These are phyloP conservation scores for Rhynchonycteris naso DNA, from an alignment of 2,797 vertebrate species.

Conservation along the genomic window DNA sequence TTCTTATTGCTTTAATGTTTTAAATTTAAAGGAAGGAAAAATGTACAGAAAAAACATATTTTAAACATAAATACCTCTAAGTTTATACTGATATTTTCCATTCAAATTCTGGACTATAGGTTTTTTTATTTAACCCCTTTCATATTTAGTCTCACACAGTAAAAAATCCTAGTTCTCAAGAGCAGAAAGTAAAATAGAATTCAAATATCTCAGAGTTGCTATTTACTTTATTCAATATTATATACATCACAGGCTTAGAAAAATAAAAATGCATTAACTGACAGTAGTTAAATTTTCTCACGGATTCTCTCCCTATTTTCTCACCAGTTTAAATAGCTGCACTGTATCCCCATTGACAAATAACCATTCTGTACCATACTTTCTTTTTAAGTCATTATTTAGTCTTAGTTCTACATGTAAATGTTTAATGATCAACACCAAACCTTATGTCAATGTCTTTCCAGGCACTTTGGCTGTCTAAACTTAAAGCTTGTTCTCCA, in stretches of 20 bases:
- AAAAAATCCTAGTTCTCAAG: background rate
- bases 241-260: background rate
- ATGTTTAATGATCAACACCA: background rate
- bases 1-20: conserved; percentile 26
- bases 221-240: background rate
- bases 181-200: background rate
- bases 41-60: background rate
- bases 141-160: background rate
- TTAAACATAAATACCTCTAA: conserved; percentile 33
- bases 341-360: background rate
- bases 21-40: background rate
- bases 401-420: background rate
- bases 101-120: background rate
- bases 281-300: background rate
- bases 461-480: background rate
- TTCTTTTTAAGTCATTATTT: background rate
- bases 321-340: background rate
- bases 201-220: background rate
- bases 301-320: background rate
- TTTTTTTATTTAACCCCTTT: background rate
- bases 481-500: background rate
- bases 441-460: background rate
- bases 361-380: background rate
- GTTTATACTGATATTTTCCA: conserved; percentile 34
- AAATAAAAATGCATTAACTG: background rate